Percentiles rank a stretch among this genome's conserved stretches.
These are phyloP conservation scores for Bombus turneri DNA, from an alignment of 1,140 invertebrate species.

Conservation along the genomic window DNA sequence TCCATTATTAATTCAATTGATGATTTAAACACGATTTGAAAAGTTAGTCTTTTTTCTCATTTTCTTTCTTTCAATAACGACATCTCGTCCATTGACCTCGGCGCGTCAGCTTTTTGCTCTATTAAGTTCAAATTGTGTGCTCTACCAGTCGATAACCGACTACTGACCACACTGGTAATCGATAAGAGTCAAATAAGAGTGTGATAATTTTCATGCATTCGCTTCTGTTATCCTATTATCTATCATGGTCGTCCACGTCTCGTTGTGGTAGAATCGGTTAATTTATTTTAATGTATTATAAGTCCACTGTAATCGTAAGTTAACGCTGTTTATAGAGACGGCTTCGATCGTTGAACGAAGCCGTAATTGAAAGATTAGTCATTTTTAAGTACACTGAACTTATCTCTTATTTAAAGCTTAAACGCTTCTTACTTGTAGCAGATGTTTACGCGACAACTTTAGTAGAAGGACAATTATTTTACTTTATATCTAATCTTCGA, in stretches of 20 bases:
- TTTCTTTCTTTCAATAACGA: not conserved
- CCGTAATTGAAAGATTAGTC: not conserved
- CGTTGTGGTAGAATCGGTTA: no score
- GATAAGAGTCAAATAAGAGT: constrained; percentile 1
- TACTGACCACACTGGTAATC: constrained; percentile 29
- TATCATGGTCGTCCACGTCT: not conserved
- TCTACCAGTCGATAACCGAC: constrained; percentile 31
- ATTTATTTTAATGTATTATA: not conserved
- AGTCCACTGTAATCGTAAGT: not conserved
- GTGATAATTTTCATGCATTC: not conserved
- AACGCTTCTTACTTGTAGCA: not conserved
- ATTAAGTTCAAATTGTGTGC: not conserved
- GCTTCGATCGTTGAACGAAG: not conserved
- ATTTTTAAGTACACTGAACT: not conserved
- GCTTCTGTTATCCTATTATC: not conserved
- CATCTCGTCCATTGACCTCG: constrained; percentile 9
- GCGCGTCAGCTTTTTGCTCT: not conserved
- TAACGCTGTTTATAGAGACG: not conserved
- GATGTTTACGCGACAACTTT: not conserved
- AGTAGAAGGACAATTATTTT: not conserved
- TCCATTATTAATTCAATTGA: not conserved
- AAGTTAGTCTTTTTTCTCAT: not conserved
- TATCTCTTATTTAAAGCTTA: not conserved
- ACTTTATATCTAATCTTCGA: not conserved
- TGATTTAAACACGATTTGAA: not conserved